Conservation (phyloP, 2,797 vertebrate species). For the Rhinogobio ventralis region DNA sequence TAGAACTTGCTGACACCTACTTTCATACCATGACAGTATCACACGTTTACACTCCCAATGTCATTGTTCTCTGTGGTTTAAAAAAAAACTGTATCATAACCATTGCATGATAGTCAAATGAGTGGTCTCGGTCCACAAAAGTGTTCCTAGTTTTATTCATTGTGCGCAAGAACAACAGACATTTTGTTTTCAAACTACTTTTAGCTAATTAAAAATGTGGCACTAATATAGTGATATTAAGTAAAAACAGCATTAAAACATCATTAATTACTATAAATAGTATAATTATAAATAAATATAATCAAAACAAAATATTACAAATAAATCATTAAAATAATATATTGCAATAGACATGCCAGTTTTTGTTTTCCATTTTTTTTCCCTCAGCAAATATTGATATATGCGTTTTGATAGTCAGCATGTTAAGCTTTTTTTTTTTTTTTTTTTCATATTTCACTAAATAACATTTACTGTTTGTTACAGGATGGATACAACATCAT, state of each 20-base stretch:
- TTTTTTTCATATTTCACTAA: neutral
- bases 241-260: neutral
- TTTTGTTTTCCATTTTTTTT: neutral
- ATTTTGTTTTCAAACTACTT: neutral
- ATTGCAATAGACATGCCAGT: neutral
- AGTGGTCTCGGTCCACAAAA: neutral
- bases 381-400: neutral
- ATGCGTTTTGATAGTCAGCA: too few species aligned
- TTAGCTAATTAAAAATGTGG: neutral
- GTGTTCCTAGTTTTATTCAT: neutral
- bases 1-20: neutral
- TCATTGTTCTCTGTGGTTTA: neutral
- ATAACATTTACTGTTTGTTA: constrained; percentile 15
- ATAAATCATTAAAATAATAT: neutral
- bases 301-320: neutral
- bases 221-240: neutral
- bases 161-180: neutral
- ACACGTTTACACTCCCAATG: neutral
- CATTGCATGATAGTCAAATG: neutral
- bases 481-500: constrained; percentile 13
- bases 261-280: neutral
- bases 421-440: neutral
- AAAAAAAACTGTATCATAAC: neutral
- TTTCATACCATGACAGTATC: neutral
- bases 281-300: neutral